phyloP scores from a whole-genome alignment of 2,113 vertebrate genomes.

The Campylomormyrus numenius region DNA sequence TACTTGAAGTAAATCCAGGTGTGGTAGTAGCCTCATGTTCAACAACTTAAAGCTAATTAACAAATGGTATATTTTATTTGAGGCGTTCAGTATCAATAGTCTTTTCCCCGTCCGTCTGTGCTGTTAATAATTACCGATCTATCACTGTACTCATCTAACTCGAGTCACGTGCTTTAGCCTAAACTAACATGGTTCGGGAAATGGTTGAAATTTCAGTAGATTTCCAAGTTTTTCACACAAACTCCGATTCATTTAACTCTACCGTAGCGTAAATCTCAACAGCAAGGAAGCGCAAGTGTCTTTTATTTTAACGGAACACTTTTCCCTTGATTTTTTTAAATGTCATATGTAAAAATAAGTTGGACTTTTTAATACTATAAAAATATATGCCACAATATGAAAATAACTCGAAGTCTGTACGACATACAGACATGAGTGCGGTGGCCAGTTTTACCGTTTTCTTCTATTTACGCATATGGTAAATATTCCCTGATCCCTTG shows the following conservation, averaged over 20 bases:
- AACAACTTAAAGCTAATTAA: neutral
- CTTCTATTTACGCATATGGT: neutral
- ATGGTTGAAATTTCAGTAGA: neutral
- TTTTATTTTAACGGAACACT: neutral
- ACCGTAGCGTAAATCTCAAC: neutral
- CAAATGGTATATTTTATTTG: neutral
- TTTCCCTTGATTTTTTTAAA: neutral
- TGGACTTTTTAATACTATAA: neutral
- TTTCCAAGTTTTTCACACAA: neutral
- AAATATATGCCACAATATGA: too few species aligned
- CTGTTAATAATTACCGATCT: neutral
- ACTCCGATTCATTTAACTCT: neutral
- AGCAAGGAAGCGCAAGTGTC: neutral
- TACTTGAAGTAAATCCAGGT: neutral
- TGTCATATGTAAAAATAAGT: neutral
- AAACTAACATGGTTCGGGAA: neutral
- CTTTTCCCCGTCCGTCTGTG: neutral
- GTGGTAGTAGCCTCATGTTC: neutral
- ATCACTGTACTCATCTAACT: neutral
- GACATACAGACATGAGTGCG: neutral
- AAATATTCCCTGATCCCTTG: neutral
- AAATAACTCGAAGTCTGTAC: neutral
- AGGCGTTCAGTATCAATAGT: neutral
- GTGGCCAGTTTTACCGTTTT: neutral
- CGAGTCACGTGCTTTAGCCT: neutral